These are phyloP conservation scores for Micronycteris hirsuta DNA, from an alignment of 2,113 vertebrate species.

Conservation along the genomic window DNA sequence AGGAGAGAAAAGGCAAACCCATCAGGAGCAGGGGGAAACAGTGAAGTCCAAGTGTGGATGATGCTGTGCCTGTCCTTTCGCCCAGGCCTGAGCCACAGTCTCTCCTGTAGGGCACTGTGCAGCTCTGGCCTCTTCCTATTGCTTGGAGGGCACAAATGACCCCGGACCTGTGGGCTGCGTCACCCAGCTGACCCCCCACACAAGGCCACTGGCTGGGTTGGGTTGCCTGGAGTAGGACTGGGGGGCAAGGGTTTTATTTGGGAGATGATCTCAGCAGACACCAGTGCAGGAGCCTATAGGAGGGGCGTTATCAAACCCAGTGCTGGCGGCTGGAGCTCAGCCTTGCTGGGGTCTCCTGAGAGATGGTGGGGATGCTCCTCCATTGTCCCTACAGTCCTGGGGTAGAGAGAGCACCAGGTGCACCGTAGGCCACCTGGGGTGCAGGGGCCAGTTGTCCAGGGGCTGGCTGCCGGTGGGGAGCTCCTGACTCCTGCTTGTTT, in stretches of 20 bases:
- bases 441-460: not conserved
- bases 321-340: not conserved
- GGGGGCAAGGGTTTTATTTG: not conserved
- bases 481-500: not conserved
- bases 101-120: too few species aligned
- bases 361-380: not conserved
- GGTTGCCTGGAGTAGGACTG: not conserved
- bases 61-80: not conserved
- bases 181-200: not conserved
- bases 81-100: not conserved
- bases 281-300: not conserved
- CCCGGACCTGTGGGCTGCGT: not conserved
- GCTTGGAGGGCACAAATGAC: not conserved
- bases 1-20: not conserved
- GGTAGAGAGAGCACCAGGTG: not conserved
- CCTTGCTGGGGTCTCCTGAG: not conserved
- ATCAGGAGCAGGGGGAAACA: not conserved
- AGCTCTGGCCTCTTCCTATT: not conserved
- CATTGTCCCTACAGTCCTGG: not conserved
- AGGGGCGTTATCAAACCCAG: fast-evolving
- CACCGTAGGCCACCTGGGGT: fast-evolving
- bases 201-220: not conserved
- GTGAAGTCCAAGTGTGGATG: not conserved
- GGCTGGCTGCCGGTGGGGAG: not conserved
- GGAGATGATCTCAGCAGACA: not conserved